Evolutionary conservation across 2,797 vertebrate genomes (phyloP).

Genomic region (Salmo trutta): DNA sequence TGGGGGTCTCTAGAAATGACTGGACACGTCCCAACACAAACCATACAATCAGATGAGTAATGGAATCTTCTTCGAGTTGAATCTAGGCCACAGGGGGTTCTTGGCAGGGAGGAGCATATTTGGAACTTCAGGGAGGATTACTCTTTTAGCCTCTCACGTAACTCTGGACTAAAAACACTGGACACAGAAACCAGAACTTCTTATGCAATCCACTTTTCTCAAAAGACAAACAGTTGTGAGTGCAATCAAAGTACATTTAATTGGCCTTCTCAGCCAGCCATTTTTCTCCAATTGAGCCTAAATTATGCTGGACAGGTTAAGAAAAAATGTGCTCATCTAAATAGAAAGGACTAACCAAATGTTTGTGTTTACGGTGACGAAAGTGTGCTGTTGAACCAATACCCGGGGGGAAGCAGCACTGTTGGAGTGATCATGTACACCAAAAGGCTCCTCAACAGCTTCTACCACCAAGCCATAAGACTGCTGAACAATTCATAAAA

Average conservation of each 20-base stretch:
- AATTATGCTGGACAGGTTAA: background rate
- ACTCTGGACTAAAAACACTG: constrained; percentile 37
- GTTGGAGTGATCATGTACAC: background rate
- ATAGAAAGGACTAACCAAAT: constrained; percentile 29
- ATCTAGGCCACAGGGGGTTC: constrained; percentile 27
- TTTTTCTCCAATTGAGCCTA: background rate
- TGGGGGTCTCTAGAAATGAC: constrained; percentile 39
- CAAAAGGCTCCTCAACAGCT: background rate
- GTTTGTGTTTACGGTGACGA: background rate
- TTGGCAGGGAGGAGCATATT: constrained; percentile 31
- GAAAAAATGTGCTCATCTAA: constrained; percentile 6
- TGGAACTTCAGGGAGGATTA: constrained; percentile 38
- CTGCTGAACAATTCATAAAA: too few species aligned
- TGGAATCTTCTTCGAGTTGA: constrained; percentile 22
- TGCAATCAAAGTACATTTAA: background rate
- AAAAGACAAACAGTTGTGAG: background rate
- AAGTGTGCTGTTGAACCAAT: constrained; percentile 15
- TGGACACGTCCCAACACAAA: constrained; percentile 40
- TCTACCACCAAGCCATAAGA: too few species aligned
- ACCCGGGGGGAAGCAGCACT: constrained; percentile 13
- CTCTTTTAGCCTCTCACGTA: constrained; percentile 34
- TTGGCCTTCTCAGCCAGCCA: background rate
- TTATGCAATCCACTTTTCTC: background rate
- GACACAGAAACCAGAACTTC: constrained; percentile 30
- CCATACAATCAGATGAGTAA: constrained; percentile 48